Conservation (phyloP, 2,113 vertebrate genomes). For the Glareola pratincola region DNA sequence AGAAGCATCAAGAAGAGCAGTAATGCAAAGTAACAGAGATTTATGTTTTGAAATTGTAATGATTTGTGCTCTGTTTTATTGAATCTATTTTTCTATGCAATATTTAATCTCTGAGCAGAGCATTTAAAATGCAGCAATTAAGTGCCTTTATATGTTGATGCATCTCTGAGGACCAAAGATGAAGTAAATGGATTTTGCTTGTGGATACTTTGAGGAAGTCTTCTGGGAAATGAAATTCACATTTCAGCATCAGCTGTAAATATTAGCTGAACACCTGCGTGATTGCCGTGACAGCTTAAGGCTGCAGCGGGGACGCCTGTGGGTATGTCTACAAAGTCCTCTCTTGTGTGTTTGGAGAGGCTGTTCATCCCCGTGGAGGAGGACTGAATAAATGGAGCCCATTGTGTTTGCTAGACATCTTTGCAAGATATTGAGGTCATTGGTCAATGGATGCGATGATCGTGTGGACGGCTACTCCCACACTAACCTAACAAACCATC, state of each 20-base stretch:
- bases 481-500: not conserved
- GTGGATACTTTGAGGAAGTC: not conserved
- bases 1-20: not conserved
- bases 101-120: slow-evolving; percentile 21
- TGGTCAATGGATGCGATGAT: not conserved
- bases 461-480: not conserved
- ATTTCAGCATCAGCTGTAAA: not conserved
- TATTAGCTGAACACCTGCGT: not conserved
- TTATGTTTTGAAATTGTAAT: not conserved
- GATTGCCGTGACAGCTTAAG: not conserved
- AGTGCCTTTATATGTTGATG: slow-evolving; percentile 28
- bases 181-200: not conserved
- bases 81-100: not conserved
- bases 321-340: not conserved
- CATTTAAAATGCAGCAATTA: slow-evolving; percentile 44
- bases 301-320: not conserved
- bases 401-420: not conserved
- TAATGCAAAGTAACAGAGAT: not conserved
- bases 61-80: slow-evolving; percentile 17
- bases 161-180: slow-evolving; percentile 1
- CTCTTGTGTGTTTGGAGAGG: not conserved
- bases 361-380: not conserved
- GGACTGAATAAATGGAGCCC: not conserved
- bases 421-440: not conserved
- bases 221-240: not conserved